These are phyloP conservation scores for Gambusia affinis DNA, from an alignment of 2,113 vertebrate genomes.

Conservation along the genomic window DNA sequence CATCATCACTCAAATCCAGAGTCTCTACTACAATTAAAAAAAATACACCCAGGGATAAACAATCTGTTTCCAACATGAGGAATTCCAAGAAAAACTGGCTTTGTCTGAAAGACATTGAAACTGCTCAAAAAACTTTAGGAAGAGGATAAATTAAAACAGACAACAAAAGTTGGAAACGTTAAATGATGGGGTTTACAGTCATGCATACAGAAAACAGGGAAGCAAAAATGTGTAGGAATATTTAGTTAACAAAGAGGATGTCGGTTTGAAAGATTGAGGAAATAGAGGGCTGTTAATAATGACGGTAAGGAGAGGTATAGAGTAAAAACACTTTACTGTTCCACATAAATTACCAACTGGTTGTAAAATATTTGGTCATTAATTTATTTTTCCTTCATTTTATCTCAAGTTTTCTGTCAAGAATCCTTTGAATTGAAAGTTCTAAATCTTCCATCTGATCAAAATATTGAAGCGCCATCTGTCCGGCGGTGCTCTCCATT, in stretches of 20 bases:
- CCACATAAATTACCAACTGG: neutral
- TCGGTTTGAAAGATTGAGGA: no score
- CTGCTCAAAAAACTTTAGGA: neutral
- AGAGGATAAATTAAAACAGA: no score
- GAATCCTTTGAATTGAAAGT: neutral
- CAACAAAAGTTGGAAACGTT: no score
- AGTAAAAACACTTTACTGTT: neutral
- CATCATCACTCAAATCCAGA: conserved; percentile 1
- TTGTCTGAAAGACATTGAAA: neutral
- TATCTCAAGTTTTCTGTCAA: neutral
- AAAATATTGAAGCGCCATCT: neutral
- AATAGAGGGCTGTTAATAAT: no score
- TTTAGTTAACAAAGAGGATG: no score
- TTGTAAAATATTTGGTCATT: neutral
- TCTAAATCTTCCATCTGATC: neutral
- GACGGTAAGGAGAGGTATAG: no score
- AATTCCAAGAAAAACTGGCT: neutral
- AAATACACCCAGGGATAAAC: neutral
- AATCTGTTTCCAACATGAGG: neutral
- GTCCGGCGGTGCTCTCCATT: neutral
- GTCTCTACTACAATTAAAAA: neutral
- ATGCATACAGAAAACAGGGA: no score
- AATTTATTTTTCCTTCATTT: neutral
- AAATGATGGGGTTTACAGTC: no score
- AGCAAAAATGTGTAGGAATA: no score